Evolutionary conservation across 2,888 invertebrate genomes (phyloP).

Genomic region (Frankliniella intonsa): DNA sequence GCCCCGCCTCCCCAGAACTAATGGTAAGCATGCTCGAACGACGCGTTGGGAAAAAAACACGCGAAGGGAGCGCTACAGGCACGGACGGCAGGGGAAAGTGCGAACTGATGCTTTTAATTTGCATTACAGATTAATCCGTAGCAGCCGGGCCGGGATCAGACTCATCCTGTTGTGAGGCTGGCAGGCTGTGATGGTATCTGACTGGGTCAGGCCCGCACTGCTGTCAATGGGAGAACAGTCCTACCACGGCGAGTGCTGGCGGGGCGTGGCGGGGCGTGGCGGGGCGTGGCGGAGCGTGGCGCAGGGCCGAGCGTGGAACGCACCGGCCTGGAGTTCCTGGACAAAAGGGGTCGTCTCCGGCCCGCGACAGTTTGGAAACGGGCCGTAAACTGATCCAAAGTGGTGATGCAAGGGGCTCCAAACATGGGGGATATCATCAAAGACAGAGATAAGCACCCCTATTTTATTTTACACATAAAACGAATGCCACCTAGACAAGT

Average conservation of each 20-base stretch:
- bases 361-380: too few relatives aligned
- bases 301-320: too few relatives aligned
- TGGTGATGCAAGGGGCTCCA: too few relatives aligned
- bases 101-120: constrained; percentile 6
- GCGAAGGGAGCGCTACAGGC: not conserved
- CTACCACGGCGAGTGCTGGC: not conserved
- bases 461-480: too few relatives aligned
- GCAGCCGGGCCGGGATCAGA: not conserved
- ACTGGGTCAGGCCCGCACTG: not conserved
- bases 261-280: not conserved
- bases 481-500: too few relatives aligned
- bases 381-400: too few relatives aligned
- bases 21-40: too few relatives aligned
- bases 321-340: too few relatives aligned
- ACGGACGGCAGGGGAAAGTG: not conserved
- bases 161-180: not conserved
- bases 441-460: too few relatives aligned
- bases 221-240: not conserved
- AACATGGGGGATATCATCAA: too few relatives aligned
- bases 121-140: not conserved
- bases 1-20: not conserved
- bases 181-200: not conserved
- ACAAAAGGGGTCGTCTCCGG: too few relatives aligned
- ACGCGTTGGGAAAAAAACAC: not conserved
- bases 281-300: too few relatives aligned